Conservation (phyloP, 2,113 vertebrate species). For the Stomatorhinus ivindoensis region DNA sequence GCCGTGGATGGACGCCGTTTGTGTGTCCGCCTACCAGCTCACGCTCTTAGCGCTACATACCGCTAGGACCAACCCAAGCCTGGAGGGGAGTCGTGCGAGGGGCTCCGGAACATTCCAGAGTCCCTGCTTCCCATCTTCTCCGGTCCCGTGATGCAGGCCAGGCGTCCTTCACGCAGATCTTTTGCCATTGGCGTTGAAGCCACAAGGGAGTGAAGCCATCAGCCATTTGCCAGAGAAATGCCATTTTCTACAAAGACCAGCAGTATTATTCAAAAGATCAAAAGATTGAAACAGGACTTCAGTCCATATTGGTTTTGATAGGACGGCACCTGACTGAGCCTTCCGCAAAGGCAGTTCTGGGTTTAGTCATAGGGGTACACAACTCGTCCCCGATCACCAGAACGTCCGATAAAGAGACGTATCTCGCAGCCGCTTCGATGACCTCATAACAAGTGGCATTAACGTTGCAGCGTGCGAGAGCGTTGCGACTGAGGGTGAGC, state of each 20-base stretch:
- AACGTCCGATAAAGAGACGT: constrained; percentile 24
- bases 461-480: neutral
- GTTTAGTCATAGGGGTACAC: constrained; percentile 57
- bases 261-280: neutral
- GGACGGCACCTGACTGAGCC: neutral
- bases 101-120: constrained; percentile 3
- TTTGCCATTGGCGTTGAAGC: neutral
- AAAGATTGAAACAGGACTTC: neutral
- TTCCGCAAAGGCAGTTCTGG: constrained; percentile 28
- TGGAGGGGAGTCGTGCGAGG: neutral
- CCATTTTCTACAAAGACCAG: neutral
- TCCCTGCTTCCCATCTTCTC: neutral
- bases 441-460: neutral
- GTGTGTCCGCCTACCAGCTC: neutral
- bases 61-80: neutral
- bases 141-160: neutral
- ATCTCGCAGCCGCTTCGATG: neutral
- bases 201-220: constrained; percentile 2
- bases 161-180: neutral
- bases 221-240: neutral
- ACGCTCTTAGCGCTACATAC: neutral
- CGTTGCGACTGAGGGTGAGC: neutral
- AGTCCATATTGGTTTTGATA: neutral
- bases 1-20: neutral
- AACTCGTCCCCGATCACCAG: constrained; percentile 38